Evolutionary conservation across 2,888 invertebrate genomes (phyloP), one percentile per base, ranked within the genome.

Genomic region (Timema podura): DNA sequence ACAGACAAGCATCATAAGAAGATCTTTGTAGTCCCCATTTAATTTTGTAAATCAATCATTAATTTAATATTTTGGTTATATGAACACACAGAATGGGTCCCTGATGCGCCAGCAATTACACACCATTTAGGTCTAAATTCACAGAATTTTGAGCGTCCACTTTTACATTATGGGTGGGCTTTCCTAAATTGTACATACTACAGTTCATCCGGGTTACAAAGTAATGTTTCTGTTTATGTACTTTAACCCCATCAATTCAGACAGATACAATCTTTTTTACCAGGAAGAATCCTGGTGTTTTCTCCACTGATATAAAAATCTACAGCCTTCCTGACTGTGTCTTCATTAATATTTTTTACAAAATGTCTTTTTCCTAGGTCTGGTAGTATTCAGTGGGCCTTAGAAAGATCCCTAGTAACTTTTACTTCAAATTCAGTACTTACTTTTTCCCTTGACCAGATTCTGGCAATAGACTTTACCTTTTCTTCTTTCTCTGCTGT

Each of bases 191-290:
- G 11, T 49, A 49, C 9, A 49, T 49, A 49, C 11, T n/a, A n/a
- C n/a, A 49, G 49, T 49, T 49, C 49, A 9, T 49, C 11, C 51
- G 2, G 51, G 51, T 30, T 30, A 30, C 30, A 30, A 30, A 30
- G 30, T 30, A 30, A 30, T 49, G 1, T n/a, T 57, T 57, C 57
- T 57, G n/a, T 13, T n/a, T n/a, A 57, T 57, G 57, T 57, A 16
- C 57, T n/a, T n/a, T 57, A 9, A 57, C n/a, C 15, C 57, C 57
- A 57, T 57, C 9, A 57, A 57, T n/a, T 16, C 15, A 13, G 3
- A 57, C n/a, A 57, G 57, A 57, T 57, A 57, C 30, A 57, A 57
- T 57, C 13, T 57, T 57, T 6, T 57, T n/a, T 57, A n/a, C 57
- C 57, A 8, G 9, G n/a, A 57, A 57, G 57, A 7, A 57, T 57